Base-by-base conservation (phyloP, 2,888 invertebrate genomes). In the Volucella bombylans region DNA sequence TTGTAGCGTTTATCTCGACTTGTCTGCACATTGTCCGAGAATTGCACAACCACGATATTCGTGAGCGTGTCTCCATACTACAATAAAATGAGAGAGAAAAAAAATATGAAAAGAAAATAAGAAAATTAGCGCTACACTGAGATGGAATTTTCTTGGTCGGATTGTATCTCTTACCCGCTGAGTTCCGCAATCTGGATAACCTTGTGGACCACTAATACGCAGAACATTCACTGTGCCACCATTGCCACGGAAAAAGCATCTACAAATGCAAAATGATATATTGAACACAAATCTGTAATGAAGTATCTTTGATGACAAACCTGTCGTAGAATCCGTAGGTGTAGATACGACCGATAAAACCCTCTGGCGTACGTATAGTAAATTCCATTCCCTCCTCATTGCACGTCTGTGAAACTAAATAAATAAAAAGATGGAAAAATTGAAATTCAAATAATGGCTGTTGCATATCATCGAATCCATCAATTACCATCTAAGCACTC, bases 311-410 rank as follows among this genome's bases (percentile, higher is more conserved):
- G 85, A 85, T 85, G 81, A 85, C 85, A 85, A 85, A 90, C 90
- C 94, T 92, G 89, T 97, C 97, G 90, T 97, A 98, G 91, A 95
- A 97, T 1, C 97, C 97, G 89, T 97, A 97, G 0, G 97, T 96
- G 91, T 97, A 98, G 91, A 98, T 97, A 67, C 97, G 93, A 2
- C 97, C 97, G 87, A 96, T 94, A 91, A 97, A 98, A 10, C 96
- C 96, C 93, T 97, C 97, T 0, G 97, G 96, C 0, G 97, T 96
- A 82, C 96, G 93, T 67, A 98, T 93, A 0, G 97, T 97, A 90
- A 98, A 97, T 90, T 97, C 97, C 97, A 98, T 98, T 1, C 97
- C 97, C 90, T 97, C 97, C 92, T 97, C 97, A 89, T 96, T 97
- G 91, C 97, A 97, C 1, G 96, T 95, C 94, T 97, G 97, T 67